These are phyloP conservation scores for Pyrocoelia pectoralis DNA, from an alignment of 2,888 invertebrate species.

Conservation along the genomic window DNA sequence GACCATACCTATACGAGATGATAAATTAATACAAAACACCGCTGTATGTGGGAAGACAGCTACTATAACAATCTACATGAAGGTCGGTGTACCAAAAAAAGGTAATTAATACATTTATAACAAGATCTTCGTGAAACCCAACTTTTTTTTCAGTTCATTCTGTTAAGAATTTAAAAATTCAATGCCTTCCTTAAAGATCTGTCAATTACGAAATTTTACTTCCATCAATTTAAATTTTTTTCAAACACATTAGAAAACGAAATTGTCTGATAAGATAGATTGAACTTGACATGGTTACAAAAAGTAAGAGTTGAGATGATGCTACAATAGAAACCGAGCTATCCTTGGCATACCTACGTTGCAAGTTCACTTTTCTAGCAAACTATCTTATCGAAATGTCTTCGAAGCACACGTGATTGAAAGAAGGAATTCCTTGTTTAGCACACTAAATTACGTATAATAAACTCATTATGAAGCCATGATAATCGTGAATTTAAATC, in stretches of 20 bases:
- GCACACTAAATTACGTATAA: no score
- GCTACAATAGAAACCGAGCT: conserved; percentile 5
- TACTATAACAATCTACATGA: background rate
- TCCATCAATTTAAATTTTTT: background rate
- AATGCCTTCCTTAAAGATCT: background rate
- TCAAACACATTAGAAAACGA: background rate
- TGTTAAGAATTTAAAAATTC: no score
- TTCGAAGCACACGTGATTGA: background rate
- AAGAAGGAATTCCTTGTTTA: no score
- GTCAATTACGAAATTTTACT: background rate
- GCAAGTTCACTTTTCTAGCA: conserved; percentile 3
- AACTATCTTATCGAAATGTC: background rate
- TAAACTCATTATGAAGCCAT: no score
- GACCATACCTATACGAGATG: background rate
- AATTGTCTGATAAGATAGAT: conserved; percentile 1
- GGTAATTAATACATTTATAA: background rate
- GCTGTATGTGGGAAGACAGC: background rate
- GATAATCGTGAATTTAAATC: no score
- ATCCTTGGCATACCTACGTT: conserved; percentile 11
- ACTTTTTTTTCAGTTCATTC: no score
- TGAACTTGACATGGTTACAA: conserved; percentile 5
- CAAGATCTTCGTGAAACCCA: no score
- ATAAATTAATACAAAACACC: conserved; percentile 1
- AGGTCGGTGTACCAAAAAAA: background rate
- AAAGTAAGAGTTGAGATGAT: conserved; percentile 9